A percentile compares a stretch with the other conserved stretches of the same genome.
These are phyloP conservation scores for Triops longicaudatus DNA, from an alignment of 1,140 invertebrate species.

Conservation along the genomic window DNA sequence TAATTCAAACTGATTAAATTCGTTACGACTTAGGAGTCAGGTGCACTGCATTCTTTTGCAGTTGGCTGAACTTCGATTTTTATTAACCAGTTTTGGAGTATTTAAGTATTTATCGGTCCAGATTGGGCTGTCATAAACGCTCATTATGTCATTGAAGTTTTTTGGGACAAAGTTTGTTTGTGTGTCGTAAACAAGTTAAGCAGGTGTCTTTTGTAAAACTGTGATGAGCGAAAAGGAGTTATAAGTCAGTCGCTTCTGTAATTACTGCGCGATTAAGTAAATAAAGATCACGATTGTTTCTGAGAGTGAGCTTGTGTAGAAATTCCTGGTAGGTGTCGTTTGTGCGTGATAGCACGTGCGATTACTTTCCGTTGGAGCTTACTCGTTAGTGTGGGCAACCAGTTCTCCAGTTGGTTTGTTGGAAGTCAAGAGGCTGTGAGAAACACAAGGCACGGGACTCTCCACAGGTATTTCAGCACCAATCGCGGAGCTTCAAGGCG, in stretches of 20 bases:
- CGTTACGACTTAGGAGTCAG: too few relatives aligned
- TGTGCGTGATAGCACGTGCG: not conserved
- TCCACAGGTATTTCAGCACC: constrained; percentile 14
- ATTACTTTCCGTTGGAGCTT: not conserved
- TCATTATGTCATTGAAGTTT: too few relatives aligned
- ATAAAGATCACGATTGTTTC: not conserved
- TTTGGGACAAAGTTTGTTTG: too few relatives aligned
- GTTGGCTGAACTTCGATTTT: too few relatives aligned
- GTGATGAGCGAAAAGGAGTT: not conserved
- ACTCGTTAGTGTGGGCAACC: not conserved
- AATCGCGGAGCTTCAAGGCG: constrained; percentile 8
- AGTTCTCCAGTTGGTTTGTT: constrained; percentile 3
- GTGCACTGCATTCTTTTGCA: too few relatives aligned
- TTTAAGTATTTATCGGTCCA: too few relatives aligned
- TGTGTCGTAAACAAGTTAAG: too few relatives aligned
- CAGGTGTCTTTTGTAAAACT: too few relatives aligned
- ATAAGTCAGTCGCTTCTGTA: not conserved
- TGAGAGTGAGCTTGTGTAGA: not conserved
- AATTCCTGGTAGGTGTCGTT: not conserved
- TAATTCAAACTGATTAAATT: too few relatives aligned
- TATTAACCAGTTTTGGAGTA: too few relatives aligned
- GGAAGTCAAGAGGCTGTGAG: not conserved
- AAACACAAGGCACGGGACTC: not conserved
- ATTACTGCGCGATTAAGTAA: not conserved
- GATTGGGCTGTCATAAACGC: too few relatives aligned